These are phyloP conservation scores for Bolinopsis microptera DNA, from an alignment of 37 sponge, comb jelly and placozoan genomes.

Conservation along the genomic window DNA sequence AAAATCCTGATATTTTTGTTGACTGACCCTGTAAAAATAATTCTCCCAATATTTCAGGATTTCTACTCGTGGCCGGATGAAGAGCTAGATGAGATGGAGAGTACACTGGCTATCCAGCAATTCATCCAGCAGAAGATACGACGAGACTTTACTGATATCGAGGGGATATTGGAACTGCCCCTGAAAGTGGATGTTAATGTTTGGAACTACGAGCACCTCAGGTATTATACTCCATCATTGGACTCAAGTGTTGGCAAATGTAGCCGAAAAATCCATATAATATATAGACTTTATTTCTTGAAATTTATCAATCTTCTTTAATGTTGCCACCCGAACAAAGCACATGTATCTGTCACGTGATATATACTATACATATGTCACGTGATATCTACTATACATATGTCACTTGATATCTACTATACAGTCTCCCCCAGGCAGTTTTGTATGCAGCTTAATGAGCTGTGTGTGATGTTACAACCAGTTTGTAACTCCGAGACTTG, in stretches of 20 bases:
- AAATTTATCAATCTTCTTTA: too few relatives aligned
- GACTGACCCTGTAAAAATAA: too few relatives aligned
- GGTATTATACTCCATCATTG: not conserved
- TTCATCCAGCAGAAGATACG: conserved; percentile 87
- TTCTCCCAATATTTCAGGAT: too few relatives aligned
- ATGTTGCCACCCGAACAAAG: too few relatives aligned
- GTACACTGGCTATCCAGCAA: conserved; percentile 77
- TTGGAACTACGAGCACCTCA: conserved; percentile 97
- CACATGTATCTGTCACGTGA: too few relatives aligned
- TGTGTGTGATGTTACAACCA: conserved; percentile 85
- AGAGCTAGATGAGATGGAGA: conserved; percentile 89
- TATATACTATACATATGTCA: too few relatives aligned
- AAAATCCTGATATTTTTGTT: too few relatives aligned
- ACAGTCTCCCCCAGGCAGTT: conserved; percentile 84
- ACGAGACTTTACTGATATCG: conserved; percentile 76
- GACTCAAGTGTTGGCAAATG: too few relatives aligned
- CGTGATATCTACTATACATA: too few relatives aligned
- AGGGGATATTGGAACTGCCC: conserved; percentile 79
- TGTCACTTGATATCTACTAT: too few relatives aligned
- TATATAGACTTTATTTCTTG: too few relatives aligned
- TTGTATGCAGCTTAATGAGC: conserved; percentile 85
- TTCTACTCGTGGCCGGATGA: conserved; percentile 84
- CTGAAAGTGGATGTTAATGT: conserved; percentile 76
- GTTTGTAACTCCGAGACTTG: conserved; percentile 81
- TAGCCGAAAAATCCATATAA: not conserved